These are phyloP conservation scores for Morinoia aosen DNA, from an alignment of 2,888 invertebrate genomes.

Conservation along the genomic window DNA sequence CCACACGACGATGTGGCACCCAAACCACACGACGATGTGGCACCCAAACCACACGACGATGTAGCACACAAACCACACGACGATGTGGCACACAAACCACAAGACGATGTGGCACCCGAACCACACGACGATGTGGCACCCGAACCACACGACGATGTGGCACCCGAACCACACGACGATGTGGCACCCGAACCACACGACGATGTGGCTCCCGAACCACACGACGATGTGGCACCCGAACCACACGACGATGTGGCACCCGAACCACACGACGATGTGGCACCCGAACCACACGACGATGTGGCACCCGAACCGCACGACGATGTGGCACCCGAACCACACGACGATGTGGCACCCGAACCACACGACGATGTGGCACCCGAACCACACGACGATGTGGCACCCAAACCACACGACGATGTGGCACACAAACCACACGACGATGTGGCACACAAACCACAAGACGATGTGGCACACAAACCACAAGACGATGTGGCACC, in stretches of 20 bases:
- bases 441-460: background rate
- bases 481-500: background rate
- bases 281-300: background rate
- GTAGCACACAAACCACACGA: too few species aligned
- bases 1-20: too few species aligned
- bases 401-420: background rate
- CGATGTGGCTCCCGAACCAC: background rate
- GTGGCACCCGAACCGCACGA: background rate
- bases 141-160: background rate
- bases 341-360: background rate
- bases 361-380: background rate
- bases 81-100: too few species aligned
- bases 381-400: background rate
- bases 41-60: too few species aligned
- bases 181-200: background rate
- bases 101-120: too few species aligned
- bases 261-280: background rate
- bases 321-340: background rate
- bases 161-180: background rate
- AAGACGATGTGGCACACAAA: background rate
- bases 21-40: too few species aligned
- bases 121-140: background rate
- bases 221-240: background rate
- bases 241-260: background rate
- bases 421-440: background rate